Evolutionary conservation across 2,797 vertebrate species (phyloP).

Genomic region (Australoheros facetus): DNA sequence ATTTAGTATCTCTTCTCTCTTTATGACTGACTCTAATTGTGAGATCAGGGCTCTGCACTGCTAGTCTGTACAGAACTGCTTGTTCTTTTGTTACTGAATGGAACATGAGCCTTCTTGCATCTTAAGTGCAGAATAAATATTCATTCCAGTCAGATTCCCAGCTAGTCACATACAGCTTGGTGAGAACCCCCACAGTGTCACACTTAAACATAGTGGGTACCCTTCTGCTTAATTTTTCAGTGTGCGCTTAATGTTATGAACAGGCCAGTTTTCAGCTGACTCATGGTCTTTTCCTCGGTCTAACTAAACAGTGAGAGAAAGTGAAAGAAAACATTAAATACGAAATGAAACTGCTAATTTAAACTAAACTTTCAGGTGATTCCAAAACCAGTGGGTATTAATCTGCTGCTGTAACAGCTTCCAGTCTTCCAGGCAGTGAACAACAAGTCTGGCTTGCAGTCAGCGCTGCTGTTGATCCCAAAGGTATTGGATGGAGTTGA

Average conservation of each 20-base stretch:
- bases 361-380: background rate
- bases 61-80: background rate
- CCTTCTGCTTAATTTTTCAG: too few species aligned
- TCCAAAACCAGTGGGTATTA: background rate
- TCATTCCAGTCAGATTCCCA: too few species aligned
- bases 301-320: background rate
- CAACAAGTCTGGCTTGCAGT: background rate
- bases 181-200: too few species aligned
- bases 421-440: background rate
- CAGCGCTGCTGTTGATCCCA: background rate
- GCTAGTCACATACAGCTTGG: background rate
- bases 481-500: background rate
- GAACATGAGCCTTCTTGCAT: fast-evolving
- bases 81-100: background rate
- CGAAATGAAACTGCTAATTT: background rate
- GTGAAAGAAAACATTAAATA: background rate
- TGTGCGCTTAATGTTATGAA: background rate
- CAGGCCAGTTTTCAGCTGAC: background rate
- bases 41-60: background rate
- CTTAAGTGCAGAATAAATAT: background rate
- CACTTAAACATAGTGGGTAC: background rate
- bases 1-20: background rate
- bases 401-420: background rate
- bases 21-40: background rate
- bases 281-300: background rate